phyloP scores from a whole-genome alignment of 2,797 vertebrate species.

The Lacerta agilis region DNA sequence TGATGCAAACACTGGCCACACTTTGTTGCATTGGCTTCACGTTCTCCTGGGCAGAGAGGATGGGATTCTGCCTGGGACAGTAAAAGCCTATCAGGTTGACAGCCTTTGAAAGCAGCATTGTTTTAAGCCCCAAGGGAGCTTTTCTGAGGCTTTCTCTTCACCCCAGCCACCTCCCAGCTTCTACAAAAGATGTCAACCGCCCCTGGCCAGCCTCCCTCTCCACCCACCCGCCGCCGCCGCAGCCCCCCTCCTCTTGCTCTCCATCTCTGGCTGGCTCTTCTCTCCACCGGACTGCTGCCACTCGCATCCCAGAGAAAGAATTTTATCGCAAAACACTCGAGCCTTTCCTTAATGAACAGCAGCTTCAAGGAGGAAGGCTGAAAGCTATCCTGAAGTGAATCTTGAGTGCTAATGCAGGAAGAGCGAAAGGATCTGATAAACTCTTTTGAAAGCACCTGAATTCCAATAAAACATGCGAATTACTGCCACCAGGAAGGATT shows the following conservation, averaged over 20 bases:
- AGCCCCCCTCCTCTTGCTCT: neutral
- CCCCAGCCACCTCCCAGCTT: neutral
- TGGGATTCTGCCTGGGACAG: neutral
- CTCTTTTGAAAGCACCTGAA: conserved; percentile 59
- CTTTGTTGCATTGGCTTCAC: too few species aligned
- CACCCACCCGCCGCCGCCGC: neutral
- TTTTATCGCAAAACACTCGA: neutral
- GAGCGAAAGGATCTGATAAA: conserved; percentile 65
- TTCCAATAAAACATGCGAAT: conserved; percentile 67
- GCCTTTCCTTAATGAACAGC: conserved; percentile 27
- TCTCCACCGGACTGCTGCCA: neutral
- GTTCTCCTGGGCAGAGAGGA: neutral
- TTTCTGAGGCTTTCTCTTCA: neutral
- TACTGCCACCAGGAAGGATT: conserved; percentile 63
- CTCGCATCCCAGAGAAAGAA: neutral
- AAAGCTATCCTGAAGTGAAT: conserved; percentile 39
- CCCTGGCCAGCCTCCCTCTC: too few species aligned
- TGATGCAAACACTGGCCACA: neutral
- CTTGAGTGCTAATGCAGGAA: conserved; percentile 64
- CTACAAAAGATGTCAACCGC: neutral
- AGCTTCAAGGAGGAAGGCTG: conserved; percentile 4
- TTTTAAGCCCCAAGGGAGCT: neutral
- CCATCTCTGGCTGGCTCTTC: neutral
- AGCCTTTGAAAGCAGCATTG: neutral
- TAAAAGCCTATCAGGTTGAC: neutral